A percentile compares a stretch with the other conserved stretches of the same genome.
These are phyloP conservation scores for Papilio polyxenes DNA, from an alignment of 1,140 invertebrate species.

Conservation along the genomic window DNA sequence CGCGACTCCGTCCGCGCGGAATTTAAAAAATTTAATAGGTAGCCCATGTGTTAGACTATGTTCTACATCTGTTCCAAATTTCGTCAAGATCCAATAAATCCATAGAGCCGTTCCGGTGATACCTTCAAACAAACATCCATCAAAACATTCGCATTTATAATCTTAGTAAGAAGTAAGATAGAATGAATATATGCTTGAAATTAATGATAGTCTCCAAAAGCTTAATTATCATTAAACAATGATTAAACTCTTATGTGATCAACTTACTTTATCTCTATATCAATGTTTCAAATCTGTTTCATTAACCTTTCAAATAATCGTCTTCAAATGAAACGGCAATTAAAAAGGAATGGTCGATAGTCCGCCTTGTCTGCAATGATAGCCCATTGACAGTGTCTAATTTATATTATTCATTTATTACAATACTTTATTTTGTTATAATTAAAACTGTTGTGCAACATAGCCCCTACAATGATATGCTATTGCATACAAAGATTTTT, in stretches of 20 bases:
- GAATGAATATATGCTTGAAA: background rate
- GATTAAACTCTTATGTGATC: background rate
- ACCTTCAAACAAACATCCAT: too few species aligned
- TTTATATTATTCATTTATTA: slow-evolving; percentile 48
- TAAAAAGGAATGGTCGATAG: slow-evolving; percentile 27
- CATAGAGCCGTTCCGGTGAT: too few species aligned
- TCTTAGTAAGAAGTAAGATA: background rate
- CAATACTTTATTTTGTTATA: slow-evolving; percentile 44
- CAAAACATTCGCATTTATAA: too few species aligned
- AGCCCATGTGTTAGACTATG: too few species aligned
- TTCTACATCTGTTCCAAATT: too few species aligned
- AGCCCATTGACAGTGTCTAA: slow-evolving; percentile 47
- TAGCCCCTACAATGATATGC: slow-evolving; percentile 41
- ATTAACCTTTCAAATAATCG: slow-evolving; percentile 23
- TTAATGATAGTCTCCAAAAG: background rate
- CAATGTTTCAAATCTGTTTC: slow-evolving; percentile 1
- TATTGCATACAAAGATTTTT: background rate
- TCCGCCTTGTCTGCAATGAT: slow-evolving; percentile 42
- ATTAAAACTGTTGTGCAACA: slow-evolving; percentile 44
- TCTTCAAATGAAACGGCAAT: slow-evolving; percentile 21
- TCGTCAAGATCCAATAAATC: too few species aligned
- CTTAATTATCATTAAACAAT: background rate
- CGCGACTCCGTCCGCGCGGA: too few species aligned
- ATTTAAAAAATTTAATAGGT: too few species aligned
- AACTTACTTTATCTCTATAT: background rate